Evolutionary conservation across 2,888 invertebrate species (phyloP), one percentile per base, ranked within the genome.

Genomic region (Andrena fulva): DNA sequence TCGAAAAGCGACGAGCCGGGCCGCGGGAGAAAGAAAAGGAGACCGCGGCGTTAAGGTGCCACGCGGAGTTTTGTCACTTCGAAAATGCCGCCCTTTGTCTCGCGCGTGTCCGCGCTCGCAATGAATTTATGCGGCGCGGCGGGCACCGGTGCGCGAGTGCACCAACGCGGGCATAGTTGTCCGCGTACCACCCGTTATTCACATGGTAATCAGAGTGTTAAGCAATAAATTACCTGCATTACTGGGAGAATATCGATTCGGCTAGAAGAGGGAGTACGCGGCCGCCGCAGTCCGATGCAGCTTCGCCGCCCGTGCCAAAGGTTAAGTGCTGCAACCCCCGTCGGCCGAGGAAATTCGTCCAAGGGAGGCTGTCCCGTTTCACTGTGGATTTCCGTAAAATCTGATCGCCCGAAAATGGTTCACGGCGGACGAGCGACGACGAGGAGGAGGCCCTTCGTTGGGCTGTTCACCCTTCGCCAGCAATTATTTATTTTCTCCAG

Each of bases 141-240:
- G 54, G 31, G 52, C 69, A 74, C 64, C 63, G 76, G 62, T 73
- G 72, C 82, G 72, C 82, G 64, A 75, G 62, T 77, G 70, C 67
- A 48, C 67, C 68, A 63, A 59, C 77, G 56, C 35, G 74, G 62
- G 62, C 72, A 84, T 81, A 75, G 82, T 87, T 86, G 82, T 85
- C 85, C 79, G 77, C 71, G 72, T 77, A 76, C 82, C 80, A 85
- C 62, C 87, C 86, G 85, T 86, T 87, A 86, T 80, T 86, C 86
- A 82, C 87, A 87, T 86, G 87, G 87, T 86, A 86, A 86, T 86
- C 86, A 86, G 87, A 86, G 85, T 86, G 82, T 87, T 87, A 84
- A 86, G 86, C 86, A 85, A 87, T 86, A 86, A 86, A 86, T 86
- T 86, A 86, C 86, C 86, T 85, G 87, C 87, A 86, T 86, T 86